Evolutionary conservation across 2,113 vertebrate species (phyloP).

Genomic region (Spermophilus dauricus): DNA sequence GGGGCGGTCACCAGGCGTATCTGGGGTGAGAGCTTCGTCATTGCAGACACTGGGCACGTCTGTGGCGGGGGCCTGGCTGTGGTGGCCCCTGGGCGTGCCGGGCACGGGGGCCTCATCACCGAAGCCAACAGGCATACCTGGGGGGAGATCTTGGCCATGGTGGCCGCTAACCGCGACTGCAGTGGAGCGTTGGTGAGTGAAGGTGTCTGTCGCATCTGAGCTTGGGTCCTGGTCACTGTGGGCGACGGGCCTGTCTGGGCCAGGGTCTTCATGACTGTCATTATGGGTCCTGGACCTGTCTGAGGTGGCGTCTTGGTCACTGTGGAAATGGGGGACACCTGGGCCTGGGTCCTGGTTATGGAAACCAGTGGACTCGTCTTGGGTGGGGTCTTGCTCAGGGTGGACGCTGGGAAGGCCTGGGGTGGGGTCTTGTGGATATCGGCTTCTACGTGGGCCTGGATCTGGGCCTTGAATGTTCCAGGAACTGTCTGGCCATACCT

Average conservation of each 20-base stretch:
- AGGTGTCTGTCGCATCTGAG: background rate
- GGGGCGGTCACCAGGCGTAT: accelerated
- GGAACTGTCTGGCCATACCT: background rate
- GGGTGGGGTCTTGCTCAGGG: background rate
- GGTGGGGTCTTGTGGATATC: background rate
- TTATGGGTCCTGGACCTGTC: too few relatives aligned
- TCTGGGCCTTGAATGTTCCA: background rate
- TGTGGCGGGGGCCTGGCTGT: background rate
- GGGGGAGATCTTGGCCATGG: background rate
- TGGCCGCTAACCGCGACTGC: accelerated
- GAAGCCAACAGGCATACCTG: background rate
- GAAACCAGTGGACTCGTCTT: background rate
- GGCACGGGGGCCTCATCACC: background rate
- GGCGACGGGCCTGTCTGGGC: background rate
- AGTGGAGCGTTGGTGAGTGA: background rate
- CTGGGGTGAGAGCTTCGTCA: background rate
- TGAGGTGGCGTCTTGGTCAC: background rate
- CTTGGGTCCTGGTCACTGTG: background rate
- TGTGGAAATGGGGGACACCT: accelerated
- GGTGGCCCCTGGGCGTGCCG: background rate
- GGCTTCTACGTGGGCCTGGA: background rate
- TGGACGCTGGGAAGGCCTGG: background rate
- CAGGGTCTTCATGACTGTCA: background rate
- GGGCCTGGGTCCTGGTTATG: background rate
- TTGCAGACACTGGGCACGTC: accelerated